A percentile compares a stretch with the other conserved stretches of the same genome.
phyloP scores from a whole-genome alignment of 2,888 invertebrate genomes.

The Punctoribates punctum region DNA sequence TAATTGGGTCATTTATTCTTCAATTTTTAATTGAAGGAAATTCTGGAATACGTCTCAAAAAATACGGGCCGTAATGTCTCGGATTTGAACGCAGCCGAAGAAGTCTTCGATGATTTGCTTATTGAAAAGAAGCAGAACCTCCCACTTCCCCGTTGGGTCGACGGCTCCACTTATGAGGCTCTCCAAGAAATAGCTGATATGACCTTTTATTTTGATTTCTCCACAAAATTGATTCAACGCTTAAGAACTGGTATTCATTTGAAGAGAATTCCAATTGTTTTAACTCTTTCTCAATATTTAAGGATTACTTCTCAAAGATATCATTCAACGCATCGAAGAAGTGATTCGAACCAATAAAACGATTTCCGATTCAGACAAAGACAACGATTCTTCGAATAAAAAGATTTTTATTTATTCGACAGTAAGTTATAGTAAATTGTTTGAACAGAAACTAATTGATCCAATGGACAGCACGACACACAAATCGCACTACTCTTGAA shows the following conservation, averaged over 20 bases:
- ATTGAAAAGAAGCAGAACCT: constrained; percentile 36
- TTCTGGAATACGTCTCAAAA: constrained; percentile 34
- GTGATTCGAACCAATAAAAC: neutral
- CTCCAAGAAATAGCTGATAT: constrained; percentile 34
- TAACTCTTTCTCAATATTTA: neutral
- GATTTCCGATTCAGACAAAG: neutral
- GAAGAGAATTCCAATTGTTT: neutral
- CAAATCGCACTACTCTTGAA: constrained; percentile 39
- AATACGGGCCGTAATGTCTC: constrained; percentile 32
- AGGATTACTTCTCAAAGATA: constrained; percentile 39
- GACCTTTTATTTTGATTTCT: constrained; percentile 28
- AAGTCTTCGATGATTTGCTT: constrained; percentile 34
- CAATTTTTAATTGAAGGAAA: constrained; percentile 13
- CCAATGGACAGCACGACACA: constrained; percentile 41
- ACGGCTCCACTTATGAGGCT: neutral
- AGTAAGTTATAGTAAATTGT: constrained; percentile 21
- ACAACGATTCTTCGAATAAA: neutral
- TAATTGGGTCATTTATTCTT: constrained; percentile 1
- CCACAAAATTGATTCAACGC: constrained; percentile 37
- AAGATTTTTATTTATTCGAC: constrained; percentile 42
- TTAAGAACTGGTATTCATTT: constrained; percentile 33
- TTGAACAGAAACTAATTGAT: neutral
- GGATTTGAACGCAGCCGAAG: constrained; percentile 33
- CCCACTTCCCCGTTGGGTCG: constrained; percentile 39
- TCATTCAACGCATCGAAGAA: neutral